phyloP scores from a whole-genome alignment of 1,140 invertebrate species.

The Cyrtorhinus lividipennis region DNA sequence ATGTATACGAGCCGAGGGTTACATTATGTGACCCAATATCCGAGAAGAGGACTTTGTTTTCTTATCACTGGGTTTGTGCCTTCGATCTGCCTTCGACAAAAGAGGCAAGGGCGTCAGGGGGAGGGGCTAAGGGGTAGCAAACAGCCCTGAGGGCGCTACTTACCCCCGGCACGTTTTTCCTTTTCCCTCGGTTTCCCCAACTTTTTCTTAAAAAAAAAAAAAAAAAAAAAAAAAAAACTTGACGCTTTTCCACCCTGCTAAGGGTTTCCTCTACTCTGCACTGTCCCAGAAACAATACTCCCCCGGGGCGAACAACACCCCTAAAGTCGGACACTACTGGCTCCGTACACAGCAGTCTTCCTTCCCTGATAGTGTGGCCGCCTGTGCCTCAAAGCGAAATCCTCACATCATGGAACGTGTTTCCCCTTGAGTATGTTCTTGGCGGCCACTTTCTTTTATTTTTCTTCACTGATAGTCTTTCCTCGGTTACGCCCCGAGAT shows the following conservation, averaged over 20 bases:
- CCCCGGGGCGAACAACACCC: conserved; percentile 2
- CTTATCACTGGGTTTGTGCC: neutral
- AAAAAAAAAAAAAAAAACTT: neutral
- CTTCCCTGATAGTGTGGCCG: no score
- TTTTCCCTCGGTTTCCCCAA: neutral
- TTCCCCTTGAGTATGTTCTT: neutral
- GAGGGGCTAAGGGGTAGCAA: neutral
- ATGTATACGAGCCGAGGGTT: neutral
- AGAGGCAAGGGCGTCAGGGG: neutral
- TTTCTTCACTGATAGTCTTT: no score
- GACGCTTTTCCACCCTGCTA: neutral
- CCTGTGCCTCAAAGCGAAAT: no score
- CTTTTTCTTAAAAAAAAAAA: no score
- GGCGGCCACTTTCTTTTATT: neutral
- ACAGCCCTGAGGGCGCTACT: neutral
- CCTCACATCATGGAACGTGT: neutral
- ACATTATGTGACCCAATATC: conserved; percentile 6
- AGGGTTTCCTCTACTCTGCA: neutral
- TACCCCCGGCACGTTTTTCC: neutral
- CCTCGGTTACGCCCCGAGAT: no score
- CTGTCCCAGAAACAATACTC: conserved; percentile 2
- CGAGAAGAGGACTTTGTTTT: conserved; percentile 2
- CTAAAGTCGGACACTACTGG: neutral
- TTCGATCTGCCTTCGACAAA: neutral
- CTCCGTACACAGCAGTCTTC: no score